phyloP scores from a whole-genome alignment of 2,888 invertebrate genomes.

The Peribatodes rhomboidaria region DNA sequence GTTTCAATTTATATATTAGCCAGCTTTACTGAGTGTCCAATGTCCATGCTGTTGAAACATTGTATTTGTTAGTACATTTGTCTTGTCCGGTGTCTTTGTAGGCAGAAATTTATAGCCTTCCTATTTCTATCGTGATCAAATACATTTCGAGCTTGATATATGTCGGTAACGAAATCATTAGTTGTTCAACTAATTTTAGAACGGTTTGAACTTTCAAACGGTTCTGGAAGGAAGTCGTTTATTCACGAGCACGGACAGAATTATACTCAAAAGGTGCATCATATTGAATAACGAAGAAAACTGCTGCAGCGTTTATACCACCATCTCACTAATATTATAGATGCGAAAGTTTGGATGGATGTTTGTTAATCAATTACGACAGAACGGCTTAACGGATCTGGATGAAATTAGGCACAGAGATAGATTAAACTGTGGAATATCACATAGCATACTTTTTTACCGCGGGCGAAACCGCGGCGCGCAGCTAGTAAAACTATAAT shows the following conservation, averaged over 20 bases:
- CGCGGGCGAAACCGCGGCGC: too few species aligned
- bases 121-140: conserved; percentile 70
- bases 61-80: conserved; percentile 51
- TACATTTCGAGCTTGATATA: conserved; percentile 65
- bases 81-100: conserved; percentile 72
- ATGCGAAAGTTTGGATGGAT: too few species aligned
- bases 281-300: conserved; percentile 31
- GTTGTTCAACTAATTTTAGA: conserved; percentile 69
- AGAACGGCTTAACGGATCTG: too few species aligned
- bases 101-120: conserved; percentile 68
- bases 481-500: conserved; percentile 1
- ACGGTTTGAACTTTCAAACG: conserved; percentile 60
- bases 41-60: conserved; percentile 25
- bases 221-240: conserved; percentile 64
- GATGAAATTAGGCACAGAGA: too few species aligned
- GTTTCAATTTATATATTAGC: conserved; percentile 6
- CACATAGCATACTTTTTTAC: too few species aligned
- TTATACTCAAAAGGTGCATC: conserved; percentile 35
- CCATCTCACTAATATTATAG: too few species aligned
- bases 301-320: conserved; percentile 24
- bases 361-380: too few species aligned
- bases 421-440: too few species aligned
- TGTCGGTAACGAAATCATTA: conserved; percentile 70
- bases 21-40: conserved; percentile 14
- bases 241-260: conserved; percentile 53